Conservation (phyloP, 2,113 vertebrate genomes). For the Gadus macrocephalus region DNA sequence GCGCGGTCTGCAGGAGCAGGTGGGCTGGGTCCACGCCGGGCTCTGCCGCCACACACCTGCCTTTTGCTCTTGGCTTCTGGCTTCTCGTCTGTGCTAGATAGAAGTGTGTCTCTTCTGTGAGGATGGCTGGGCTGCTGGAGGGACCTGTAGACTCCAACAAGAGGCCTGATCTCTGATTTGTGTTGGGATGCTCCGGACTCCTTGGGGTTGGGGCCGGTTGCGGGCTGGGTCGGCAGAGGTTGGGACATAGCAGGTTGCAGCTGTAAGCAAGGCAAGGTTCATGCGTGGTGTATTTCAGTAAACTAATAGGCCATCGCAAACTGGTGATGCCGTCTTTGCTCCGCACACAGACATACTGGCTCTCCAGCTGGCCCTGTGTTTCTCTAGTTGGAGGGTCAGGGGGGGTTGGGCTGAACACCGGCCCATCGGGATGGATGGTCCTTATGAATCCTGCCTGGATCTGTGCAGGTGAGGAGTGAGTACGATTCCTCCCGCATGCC, state of each 20-base stretch:
- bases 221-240: slow-evolving; percentile 10
- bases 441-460: slow-evolving; percentile 27
- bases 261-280: slow-evolving; percentile 89
- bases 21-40: slow-evolving; percentile 40
- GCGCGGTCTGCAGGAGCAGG: slow-evolving; percentile 50
- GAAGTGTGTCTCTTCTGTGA: slow-evolving; percentile 28
- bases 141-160: slow-evolving; percentile 37
- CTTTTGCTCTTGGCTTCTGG: slow-evolving; percentile 24
- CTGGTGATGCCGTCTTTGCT: slow-evolving; percentile 81
- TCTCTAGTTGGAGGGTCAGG: slow-evolving; percentile 16
- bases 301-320: slow-evolving; percentile 86
- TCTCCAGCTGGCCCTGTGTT: slow-evolving; percentile 29
- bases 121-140: slow-evolving; percentile 28
- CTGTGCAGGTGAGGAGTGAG: slow-evolving; percentile 13
- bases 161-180: slow-evolving; percentile 20
- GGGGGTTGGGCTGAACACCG: slow-evolving; percentile 11
- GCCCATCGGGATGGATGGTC: slow-evolving; percentile 8
- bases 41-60: slow-evolving; percentile 27
- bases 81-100: slow-evolving; percentile 43
- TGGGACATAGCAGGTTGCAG: slow-evolving; percentile 81
- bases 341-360: slow-evolving; percentile 76
- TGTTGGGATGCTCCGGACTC: slow-evolving; percentile 4
- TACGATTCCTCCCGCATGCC: slow-evolving; percentile 12
- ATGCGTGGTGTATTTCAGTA: slow-evolving; percentile 87
- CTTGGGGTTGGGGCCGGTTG: slow-evolving; percentile 5